Evolutionary conservation across 2,888 invertebrate species (phyloP).

Genomic region (Deladenus siricidicola): DNA sequence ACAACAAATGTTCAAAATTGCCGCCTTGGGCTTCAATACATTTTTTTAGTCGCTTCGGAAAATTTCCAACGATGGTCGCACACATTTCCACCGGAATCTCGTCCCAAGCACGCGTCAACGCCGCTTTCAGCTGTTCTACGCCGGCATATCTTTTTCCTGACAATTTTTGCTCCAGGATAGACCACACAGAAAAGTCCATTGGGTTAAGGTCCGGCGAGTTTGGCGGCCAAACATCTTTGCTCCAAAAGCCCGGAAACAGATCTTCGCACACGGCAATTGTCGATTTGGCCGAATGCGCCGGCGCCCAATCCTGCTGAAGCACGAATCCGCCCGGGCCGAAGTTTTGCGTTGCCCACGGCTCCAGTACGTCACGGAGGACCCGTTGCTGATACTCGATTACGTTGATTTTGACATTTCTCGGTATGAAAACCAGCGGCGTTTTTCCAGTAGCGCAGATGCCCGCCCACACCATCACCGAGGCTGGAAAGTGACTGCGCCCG

Average conservation of each 20-base stretch:
- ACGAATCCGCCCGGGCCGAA: slow-evolving; percentile 2
- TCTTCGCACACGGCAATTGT: slow-evolving; percentile 6
- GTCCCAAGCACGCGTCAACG: background rate
- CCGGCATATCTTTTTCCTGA: no score
- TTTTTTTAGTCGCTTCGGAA: background rate
- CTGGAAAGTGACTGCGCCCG: no score
- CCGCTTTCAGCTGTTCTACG: no score
- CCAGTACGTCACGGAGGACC: background rate
- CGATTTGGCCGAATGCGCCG: slow-evolving; percentile 11
- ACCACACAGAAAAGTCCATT: slow-evolving; percentile 13
- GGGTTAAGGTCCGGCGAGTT: slow-evolving; percentile 17
- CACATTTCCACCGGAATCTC: background rate
- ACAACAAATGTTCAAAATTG: background rate
- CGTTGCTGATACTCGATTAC: slow-evolving; percentile 5
- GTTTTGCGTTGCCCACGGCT: slow-evolving; percentile 10
- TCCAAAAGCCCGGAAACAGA: slow-evolving; percentile 8
- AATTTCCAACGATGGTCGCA: background rate
- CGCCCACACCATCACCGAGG: slow-evolving; percentile 23
- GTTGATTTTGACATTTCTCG: slow-evolving; percentile 16
- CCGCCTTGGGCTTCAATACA: no score
- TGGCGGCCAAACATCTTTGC: slow-evolving; percentile 11
- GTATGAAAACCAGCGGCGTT: slow-evolving; percentile 21
- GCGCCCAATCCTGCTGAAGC: slow-evolving; percentile 20
- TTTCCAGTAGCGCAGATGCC: slow-evolving; percentile 15
- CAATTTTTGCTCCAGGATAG: no score